Conservation (phyloP, 2,113 vertebrate genomes). For the Uria aalge region DNA sequence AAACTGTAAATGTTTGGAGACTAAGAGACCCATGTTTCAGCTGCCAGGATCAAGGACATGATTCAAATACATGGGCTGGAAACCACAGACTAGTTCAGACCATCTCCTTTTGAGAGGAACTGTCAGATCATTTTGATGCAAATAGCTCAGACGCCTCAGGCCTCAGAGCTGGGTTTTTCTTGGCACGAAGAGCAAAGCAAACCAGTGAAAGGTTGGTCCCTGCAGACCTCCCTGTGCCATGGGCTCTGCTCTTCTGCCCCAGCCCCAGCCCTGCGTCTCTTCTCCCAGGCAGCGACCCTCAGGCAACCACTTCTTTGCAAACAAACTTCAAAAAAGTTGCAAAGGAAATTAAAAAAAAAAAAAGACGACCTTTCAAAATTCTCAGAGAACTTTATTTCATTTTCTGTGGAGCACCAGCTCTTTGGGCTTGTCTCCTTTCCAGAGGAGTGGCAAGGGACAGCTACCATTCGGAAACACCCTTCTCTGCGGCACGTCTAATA, state of each 20-base stretch:
- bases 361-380: background rate
- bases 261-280: background rate
- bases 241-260: background rate
- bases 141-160: background rate
- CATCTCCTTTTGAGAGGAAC: background rate
- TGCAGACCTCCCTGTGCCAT: fast-evolving
- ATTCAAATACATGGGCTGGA: background rate
- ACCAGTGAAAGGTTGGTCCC: background rate
- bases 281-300: background rate
- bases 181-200: background rate
- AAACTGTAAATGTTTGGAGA: background rate
- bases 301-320: background rate
- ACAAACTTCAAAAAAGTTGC: background rate
- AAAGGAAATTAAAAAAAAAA: background rate
- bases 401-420: background rate
- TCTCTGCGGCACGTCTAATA: background rate
- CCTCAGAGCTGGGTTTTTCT: fast-evolving
- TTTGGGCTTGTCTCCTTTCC: background rate
- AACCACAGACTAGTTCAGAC: background rate
- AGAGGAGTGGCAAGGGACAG: background rate
- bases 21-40: background rate
- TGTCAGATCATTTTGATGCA: background rate
- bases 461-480: background rate
- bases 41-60: background rate
- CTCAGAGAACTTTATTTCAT: background rate